Conservation (phyloP, 2,797 vertebrate genomes). For the Ciconia nigra region DNA sequence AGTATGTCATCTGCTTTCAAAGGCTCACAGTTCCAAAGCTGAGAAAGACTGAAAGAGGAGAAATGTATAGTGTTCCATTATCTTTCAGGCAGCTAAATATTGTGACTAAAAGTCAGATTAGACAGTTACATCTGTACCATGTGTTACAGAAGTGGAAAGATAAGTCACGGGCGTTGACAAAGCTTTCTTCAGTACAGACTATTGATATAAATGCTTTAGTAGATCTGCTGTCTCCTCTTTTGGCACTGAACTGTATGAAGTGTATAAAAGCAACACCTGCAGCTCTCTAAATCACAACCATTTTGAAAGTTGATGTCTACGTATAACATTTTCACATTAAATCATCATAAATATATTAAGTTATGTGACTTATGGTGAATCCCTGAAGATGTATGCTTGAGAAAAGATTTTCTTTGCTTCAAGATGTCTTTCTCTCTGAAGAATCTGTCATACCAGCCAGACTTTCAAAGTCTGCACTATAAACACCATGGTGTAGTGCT, state of each 20-base stretch:
- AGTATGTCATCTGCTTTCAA: slow-evolving; percentile 41
- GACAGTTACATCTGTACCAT: not conserved
- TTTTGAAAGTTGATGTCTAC: slow-evolving; percentile 38
- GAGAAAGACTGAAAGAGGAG: not conserved
- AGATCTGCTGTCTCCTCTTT: slow-evolving; percentile 13
- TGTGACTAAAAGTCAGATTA: slow-evolving; percentile 48
- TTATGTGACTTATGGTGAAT: not conserved
- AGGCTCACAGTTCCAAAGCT: not conserved
- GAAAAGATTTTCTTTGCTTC: not conserved
- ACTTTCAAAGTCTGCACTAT: not conserved
- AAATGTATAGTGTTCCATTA: not conserved
- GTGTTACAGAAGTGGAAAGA: slow-evolving; percentile 21
- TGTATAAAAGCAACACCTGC: slow-evolving; percentile 45
- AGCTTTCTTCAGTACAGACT: not conserved
- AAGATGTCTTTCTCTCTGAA: not conserved
- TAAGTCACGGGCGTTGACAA: not conserved
- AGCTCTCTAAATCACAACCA: slow-evolving; percentile 43
- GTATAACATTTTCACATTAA: not conserved
- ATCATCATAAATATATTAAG: slow-evolving; percentile 5
- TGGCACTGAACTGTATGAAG: slow-evolving; percentile 14
- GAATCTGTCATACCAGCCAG: not conserved
- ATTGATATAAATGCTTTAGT: slow-evolving; percentile 18
- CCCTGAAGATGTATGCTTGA: not conserved
- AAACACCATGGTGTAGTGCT: not conserved
- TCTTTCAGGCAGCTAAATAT: slow-evolving; percentile 52